Base-by-base conservation (phyloP, 1,140 invertebrate species). In the Ctenoplectra terminalis region DNA sequence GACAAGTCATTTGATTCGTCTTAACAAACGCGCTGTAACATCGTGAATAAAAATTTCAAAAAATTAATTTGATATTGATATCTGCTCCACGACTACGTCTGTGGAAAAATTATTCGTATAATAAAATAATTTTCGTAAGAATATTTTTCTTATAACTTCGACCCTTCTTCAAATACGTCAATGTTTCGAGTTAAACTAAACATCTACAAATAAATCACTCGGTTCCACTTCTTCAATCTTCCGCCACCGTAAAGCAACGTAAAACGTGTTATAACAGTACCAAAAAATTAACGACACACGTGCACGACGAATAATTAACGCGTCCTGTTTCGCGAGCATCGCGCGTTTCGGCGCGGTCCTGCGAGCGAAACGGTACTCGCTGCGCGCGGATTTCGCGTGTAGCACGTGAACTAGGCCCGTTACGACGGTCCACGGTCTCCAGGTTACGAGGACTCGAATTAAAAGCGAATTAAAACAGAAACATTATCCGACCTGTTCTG, bases 391-490 rank as follows among this genome's bases (percentile, higher is more conserved):
- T n/a, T 54, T 56, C 50, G 48, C 50, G 34, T 50, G 67, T 40
- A 6, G 54, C 6, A 7, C 23, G 31, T 3, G 43, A 5, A 8
- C 31, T 23, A 8, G 31, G 20, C 31, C 23, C 34, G 34, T 54
- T 23, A 29, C 26, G 8, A 8, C 31, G 4, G 11, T 73, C 46
- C 40, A n/a, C 48, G 48, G 50, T 37, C 48, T 20, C 13, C 11
- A 50, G 50, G 67, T 70, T 37, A 54, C 46, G 20, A 31, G 66
- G 66, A 56, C 70, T 56, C 46, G 58, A 37, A 75, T 64, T 64
- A 63, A 75, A 75, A 75, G 11, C 7, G 31, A 63, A 75, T 75
- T 64, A 64, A 37, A 8, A 13, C n/a, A n/a, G 9, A 23, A 26
- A 13, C 26, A 17, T 34, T 7, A n/a, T 20, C 26, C 8, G 6